Evolutionary conservation across 2,888 invertebrate species (phyloP).

Genomic region (Heliconius hortense): DNA sequence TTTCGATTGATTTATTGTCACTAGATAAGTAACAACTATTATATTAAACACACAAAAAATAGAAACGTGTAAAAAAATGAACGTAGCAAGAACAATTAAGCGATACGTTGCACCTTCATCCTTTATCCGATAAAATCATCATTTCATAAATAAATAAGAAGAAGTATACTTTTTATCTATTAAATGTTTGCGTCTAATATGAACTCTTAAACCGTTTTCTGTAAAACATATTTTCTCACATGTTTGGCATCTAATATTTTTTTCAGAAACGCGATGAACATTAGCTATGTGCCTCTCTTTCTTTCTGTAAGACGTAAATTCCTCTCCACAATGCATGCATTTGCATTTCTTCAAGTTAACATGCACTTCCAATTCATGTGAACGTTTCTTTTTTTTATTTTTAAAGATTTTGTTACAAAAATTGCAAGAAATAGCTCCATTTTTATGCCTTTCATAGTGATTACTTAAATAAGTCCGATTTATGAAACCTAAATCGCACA

Average conservation of each 20-base stretch:
- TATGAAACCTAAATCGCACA: constrained; percentile 50
- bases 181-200: constrained; percentile 45
- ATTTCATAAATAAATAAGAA: no score
- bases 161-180: background rate
- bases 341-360: constrained; percentile 39
- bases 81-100: no score
- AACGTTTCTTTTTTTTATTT: constrained; percentile 44
- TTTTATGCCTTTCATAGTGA: constrained; percentile 42
- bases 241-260: background rate
- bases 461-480: constrained; percentile 38
- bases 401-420: constrained; percentile 48
- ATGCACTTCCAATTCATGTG: constrained; percentile 46
- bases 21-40: no score
- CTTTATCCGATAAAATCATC: no score
- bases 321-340: constrained; percentile 51
- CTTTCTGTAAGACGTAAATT: constrained; percentile 36
- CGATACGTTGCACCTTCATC: no score
- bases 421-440: constrained; percentile 46
- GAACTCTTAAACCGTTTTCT: constrained; percentile 27
- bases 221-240: no score
- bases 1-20: no score
- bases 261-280: background rate
- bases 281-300: constrained; percentile 44
- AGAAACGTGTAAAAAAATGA: no score
- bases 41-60: no score